These are phyloP conservation scores for Mormyrus proboscirostris DNA, from an alignment of 2,797 vertebrate genomes.

Conservation along the genomic window DNA sequence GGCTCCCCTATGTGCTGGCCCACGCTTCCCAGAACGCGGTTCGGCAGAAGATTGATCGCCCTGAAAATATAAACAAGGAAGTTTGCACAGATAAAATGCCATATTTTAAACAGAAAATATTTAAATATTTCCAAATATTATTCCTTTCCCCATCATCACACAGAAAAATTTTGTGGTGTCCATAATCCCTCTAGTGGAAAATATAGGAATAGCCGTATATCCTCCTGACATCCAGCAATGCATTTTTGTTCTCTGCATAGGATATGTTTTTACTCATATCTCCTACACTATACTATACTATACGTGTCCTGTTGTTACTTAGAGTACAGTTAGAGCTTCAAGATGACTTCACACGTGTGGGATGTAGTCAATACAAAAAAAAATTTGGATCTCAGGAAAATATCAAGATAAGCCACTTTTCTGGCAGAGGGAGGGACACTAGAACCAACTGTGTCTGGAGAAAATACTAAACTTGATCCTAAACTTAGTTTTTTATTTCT, in stretches of 20 bases:
- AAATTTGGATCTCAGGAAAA: neutral
- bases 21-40: constrained; percentile 82
- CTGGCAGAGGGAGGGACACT: neutral
- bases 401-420: neutral
- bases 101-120: neutral
- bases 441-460: neutral
- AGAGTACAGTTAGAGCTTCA: neutral
- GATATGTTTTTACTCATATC: neutral
- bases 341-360: neutral
- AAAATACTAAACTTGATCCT: neutral
- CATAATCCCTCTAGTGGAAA: constrained; percentile 3
- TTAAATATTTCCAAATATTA: neutral
- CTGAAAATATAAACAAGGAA: constrained; percentile 45
- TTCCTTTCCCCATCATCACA: neutral
- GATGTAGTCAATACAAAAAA: neutral
- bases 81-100: neutral
- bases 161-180: neutral
- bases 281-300: neutral
- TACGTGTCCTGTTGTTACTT: neutral
- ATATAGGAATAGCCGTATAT: neutral
- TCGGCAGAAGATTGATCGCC: constrained; percentile 80
- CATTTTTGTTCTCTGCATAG: neutral
- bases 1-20: constrained; percentile 86
- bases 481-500: neutral
- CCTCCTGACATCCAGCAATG: neutral